These are phyloP conservation scores for Sitta europaea DNA, from an alignment of 2,113 vertebrate species.

Conservation along the genomic window DNA sequence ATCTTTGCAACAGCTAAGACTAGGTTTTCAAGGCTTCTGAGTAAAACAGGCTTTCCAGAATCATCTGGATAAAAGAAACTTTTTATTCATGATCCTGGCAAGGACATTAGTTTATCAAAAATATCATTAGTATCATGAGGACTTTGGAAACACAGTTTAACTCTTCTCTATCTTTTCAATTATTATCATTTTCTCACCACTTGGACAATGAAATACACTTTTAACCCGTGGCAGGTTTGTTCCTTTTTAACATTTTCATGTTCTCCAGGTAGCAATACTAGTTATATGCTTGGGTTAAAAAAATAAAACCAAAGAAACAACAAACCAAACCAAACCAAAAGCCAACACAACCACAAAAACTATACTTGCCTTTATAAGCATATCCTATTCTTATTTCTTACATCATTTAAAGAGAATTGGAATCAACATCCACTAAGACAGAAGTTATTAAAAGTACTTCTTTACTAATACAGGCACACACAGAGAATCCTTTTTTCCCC, in stretches of 20 bases:
- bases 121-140: neutral
- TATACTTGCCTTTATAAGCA: neutral
- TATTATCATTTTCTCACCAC: neutral
- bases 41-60: neutral
- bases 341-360: neutral
- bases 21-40: neutral
- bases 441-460: neutral
- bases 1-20: neutral
- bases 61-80: neutral
- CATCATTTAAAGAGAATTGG: neutral
- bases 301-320: neutral
- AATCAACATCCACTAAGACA: neutral
- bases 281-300: neutral
- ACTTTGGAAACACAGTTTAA: neutral
- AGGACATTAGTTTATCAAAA: neutral
- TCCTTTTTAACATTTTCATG: neutral
- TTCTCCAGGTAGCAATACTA: neutral
- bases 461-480: neutral
- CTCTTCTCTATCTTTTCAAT: neutral
- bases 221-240: neutral
- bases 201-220: neutral
- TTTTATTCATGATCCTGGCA: neutral
- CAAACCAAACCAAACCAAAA: neutral
- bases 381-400: neutral
- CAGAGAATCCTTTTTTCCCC: neutral